Conservation (phyloP, 2,888 invertebrate species). For the Dyspetes luteomarginatus region DNA sequence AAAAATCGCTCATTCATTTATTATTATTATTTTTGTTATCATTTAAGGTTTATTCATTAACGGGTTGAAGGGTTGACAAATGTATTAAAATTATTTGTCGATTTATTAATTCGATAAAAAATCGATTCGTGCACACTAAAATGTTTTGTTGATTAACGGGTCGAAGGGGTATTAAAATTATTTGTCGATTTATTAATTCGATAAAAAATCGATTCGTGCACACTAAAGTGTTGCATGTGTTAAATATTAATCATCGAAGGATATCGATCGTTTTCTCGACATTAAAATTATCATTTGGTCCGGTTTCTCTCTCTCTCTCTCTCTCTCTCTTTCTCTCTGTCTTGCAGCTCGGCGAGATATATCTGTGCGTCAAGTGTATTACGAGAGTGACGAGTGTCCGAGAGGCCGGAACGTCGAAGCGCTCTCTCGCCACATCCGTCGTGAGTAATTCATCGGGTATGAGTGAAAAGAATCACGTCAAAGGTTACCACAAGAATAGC, state of each 20-base stretch:
- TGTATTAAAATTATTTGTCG: background rate
- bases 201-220: background rate
- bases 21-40: background rate
- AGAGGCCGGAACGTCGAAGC: conserved; percentile 54
- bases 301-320: conserved; percentile 20
- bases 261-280: conserved; percentile 46
- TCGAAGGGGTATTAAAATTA: background rate
- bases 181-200: background rate
- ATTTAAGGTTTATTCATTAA: background rate
- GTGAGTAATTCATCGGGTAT: conserved; percentile 58
- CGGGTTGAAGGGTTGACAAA: background rate
- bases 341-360: conserved; percentile 17
- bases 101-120: background rate
- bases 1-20: too few species aligned
- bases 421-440: conserved; percentile 59
- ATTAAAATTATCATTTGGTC: conserved; percentile 37
- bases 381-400: conserved; percentile 47
- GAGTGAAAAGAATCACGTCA: conserved; percentile 38
- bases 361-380: conserved; percentile 37
- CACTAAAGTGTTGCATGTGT: conserved; percentile 8
- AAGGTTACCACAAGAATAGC: background rate
- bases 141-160: background rate
- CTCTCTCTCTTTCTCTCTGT: too few species aligned
- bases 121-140: conserved; percentile 2
- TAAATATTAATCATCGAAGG: conserved; percentile 35